A percentile compares a stretch with the other conserved stretches of the same genome.
These are phyloP conservation scores for Tenrec ecaudatus DNA, from an alignment of 2,113 vertebrate genomes.

Conservation along the genomic window DNA sequence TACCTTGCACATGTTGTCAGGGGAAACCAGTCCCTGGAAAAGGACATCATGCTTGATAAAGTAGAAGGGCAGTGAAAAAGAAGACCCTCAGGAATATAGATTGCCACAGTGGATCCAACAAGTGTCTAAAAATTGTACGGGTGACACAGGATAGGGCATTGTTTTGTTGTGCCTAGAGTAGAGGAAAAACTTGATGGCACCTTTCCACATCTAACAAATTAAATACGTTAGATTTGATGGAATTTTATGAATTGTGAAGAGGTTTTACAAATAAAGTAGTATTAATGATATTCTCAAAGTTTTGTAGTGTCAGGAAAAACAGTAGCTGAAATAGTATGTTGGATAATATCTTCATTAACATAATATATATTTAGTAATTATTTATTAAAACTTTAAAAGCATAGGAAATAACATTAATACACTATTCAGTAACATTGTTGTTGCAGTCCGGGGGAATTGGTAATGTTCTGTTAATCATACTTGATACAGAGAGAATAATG, in stretches of 20 bases:
- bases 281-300: background rate
- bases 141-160: too few species aligned
- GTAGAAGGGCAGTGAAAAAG: too few species aligned
- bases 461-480: conserved; percentile 10
- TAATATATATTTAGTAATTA: background rate
- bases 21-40: too few species aligned
- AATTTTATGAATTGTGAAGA: conserved; percentile 50
- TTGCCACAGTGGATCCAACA: too few species aligned
- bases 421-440: background rate
- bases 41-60: too few species aligned
- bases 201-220: conserved; percentile 9
- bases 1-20: too few species aligned
- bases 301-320: conserved; percentile 1
- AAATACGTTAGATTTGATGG: conserved; percentile 6
- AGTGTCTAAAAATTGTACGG: too few species aligned
- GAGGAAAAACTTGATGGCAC: too few species aligned
- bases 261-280: conserved; percentile 1
- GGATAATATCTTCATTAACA: background rate
- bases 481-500: background rate
- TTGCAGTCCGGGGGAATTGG: background rate
- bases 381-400: too few species aligned
- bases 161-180: too few species aligned
- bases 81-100: too few species aligned
- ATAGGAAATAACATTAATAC: background rate
- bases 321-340: background rate